These are phyloP conservation scores for Epirrhoe tristata DNA, from an alignment of 2,888 invertebrate species.

Conservation along the genomic window DNA sequence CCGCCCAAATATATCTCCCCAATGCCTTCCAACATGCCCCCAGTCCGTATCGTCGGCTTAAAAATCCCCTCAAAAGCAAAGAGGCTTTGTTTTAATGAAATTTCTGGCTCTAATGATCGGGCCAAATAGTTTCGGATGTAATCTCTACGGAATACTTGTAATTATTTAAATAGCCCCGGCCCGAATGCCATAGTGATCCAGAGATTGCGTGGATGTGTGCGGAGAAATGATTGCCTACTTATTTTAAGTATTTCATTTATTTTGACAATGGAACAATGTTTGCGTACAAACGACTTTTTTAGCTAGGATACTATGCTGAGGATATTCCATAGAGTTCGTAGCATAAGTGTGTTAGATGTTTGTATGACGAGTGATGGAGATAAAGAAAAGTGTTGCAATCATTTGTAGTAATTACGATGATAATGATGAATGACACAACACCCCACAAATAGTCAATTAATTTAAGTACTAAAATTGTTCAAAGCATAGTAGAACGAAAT, in stretches of 20 bases:
- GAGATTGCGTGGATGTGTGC: slow-evolving; percentile 19
- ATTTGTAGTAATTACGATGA: no score
- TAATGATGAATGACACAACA: no score
- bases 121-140: slow-evolving; percentile 37
- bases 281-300: background rate
- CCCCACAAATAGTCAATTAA: no score
- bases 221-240: slow-evolving; percentile 10
- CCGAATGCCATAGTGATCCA: slow-evolving; percentile 24
- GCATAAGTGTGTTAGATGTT: no score
- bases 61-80: slow-evolving; percentile 27
- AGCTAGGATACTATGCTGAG: background rate
- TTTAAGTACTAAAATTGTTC: no score
- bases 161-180: slow-evolving; percentile 32
- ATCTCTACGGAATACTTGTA: slow-evolving; percentile 30
- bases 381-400: no score
- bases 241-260: slow-evolving; percentile 22
- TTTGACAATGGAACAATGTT: slow-evolving; percentile 12
- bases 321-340: background rate
- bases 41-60: slow-evolving; percentile 13
- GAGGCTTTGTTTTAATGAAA: slow-evolving; percentile 40
- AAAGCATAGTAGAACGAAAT: no score
- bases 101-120: slow-evolving; percentile 37
- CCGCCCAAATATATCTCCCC: background rate
- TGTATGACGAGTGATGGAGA: no score
- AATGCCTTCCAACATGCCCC: background rate